Evolutionary conservation across 92 coral and sea anemone species (phyloP), one percentile per base, ranked within the genome.

Genomic region (Epizoanthus fatuus): DNA sequence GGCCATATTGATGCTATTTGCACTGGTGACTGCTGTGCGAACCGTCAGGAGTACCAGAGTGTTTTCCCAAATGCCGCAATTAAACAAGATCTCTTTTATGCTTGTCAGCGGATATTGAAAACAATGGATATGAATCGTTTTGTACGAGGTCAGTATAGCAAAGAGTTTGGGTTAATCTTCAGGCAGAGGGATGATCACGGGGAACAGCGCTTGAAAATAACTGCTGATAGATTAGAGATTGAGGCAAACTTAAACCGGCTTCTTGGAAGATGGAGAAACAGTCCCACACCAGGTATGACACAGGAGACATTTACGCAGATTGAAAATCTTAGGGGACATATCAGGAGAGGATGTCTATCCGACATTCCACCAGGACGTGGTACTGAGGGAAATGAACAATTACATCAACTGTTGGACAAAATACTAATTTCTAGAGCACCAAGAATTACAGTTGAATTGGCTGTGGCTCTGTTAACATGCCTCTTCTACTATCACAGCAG

Each of bases 21-120:
- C 63, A 80, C 84, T 5, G 92, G 87, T 51, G 87, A 87, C 83
- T 92, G 95, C 44, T 88, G 93, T 51, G 76, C 85, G 17, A 83
- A 85, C 47, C 53, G 91, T 37, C 87, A 81, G 32, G 85, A 85
- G 65, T 92, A 89, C 42, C 22, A 81, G 32, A 40, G 55, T 10
- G 63, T 92, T 40, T 85, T 92, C 64, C 54, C 87, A 2, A 73
- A 77, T 54, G 62, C 83, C n/a, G 74, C 87, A 25, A 88, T 89
- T 5, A 89, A 89, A 63, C 75, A 81, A 2, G 95, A 92, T 60
- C 42, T 89, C 19, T 89, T 68, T 64, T 93, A 92, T 38, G 93
- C 89, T 14, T 86, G 95, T 4, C 92, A 92, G 40, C 42, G 83
- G 47, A 78, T 88, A 0, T 17, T 79, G 0, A 84, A 42, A 80